phyloP scores from a whole-genome alignment of 64 coral and sea anemone species.

The Stichodactyla mertensii region DNA sequence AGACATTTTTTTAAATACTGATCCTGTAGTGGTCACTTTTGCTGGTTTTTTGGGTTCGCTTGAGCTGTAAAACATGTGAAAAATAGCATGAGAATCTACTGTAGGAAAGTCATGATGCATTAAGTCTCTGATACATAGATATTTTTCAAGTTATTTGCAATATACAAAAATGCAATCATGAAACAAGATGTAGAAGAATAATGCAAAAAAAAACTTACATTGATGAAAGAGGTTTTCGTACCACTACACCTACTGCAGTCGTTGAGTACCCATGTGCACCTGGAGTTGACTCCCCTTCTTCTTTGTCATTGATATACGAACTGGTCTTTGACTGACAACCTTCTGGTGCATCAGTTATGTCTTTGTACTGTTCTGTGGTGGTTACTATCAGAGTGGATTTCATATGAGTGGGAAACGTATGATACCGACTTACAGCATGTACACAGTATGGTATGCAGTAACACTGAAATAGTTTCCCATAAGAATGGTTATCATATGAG shows the following conservation, averaged over 20 bases:
- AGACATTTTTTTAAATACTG: not conserved
- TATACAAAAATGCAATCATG: too few relatives aligned
- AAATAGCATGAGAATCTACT: too few relatives aligned
- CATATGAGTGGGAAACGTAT: too few relatives aligned
- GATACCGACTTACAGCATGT: too few relatives aligned
- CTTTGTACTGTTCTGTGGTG: too few relatives aligned
- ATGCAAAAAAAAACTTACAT: not conserved
- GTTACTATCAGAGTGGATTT: too few relatives aligned
- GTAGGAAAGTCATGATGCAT: too few relatives aligned
- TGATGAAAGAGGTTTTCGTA: conserved; percentile 20
- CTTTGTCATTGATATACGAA: conserved; percentile 20
- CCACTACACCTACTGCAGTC: conserved; percentile 42
- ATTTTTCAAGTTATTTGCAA: too few relatives aligned
- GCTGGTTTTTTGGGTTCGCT: conserved; percentile 17
- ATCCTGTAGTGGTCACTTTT: not conserved
- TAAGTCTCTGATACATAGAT: too few relatives aligned
- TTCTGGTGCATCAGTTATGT: not conserved
- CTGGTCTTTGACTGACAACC: not conserved
- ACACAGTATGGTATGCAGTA: too few relatives aligned
- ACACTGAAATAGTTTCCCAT: too few relatives aligned
- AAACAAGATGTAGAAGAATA: not conserved
- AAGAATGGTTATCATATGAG: too few relatives aligned
- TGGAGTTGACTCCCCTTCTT: not conserved
- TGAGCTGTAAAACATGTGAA: not conserved
- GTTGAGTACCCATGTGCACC: conserved; percentile 32